Percentiles rank a stretch among this genome's conserved stretches.
Conservation (phyloP, 2,888 invertebrate genomes). For the Pachymerium ferrugineum region DNA sequence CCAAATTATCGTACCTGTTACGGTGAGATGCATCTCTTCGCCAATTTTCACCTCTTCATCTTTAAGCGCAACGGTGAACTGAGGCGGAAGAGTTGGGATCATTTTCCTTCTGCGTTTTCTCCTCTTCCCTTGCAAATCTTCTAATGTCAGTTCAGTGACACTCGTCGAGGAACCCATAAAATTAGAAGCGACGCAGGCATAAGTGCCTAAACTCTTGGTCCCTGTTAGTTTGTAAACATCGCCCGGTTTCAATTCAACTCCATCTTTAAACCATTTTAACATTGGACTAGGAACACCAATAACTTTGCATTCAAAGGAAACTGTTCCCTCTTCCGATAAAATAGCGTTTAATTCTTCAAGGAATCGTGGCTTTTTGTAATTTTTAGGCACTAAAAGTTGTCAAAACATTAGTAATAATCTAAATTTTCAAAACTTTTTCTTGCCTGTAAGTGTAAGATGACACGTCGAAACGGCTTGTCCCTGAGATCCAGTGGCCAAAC, state of each 20-base stretch:
- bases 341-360: slow-evolving; percentile 85
- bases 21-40: slow-evolving; percentile 70
- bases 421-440: neutral
- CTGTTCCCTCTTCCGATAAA: slow-evolving; percentile 82
- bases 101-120: slow-evolving; percentile 66
- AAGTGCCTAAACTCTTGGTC: slow-evolving; percentile 74
- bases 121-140: slow-evolving; percentile 64
- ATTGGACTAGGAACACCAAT: slow-evolving; percentile 85
- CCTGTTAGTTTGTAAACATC: slow-evolving; percentile 88
- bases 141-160: slow-evolving; percentile 77
- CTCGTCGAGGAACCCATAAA: slow-evolving; percentile 87
- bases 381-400: slow-evolving; percentile 73
- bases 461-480: slow-evolving; percentile 50
- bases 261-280: slow-evolving; percentile 86
- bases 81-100: slow-evolving; percentile 66
- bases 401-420: neutral
- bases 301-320: slow-evolving; percentile 88
- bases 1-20: no score
- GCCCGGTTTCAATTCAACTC: slow-evolving; percentile 82
- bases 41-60: slow-evolving; percentile 77
- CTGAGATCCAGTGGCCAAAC: slow-evolving; percentile 70
- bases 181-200: slow-evolving; percentile 81
- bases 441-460: slow-evolving; percentile 38
- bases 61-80: slow-evolving; percentile 72
- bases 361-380: slow-evolving; percentile 80